A percentile compares a stretch with the other conserved stretches of the same genome.
Conservation (phyloP, 2,113 vertebrate genomes). For the Ramphastos sulfuratus region DNA sequence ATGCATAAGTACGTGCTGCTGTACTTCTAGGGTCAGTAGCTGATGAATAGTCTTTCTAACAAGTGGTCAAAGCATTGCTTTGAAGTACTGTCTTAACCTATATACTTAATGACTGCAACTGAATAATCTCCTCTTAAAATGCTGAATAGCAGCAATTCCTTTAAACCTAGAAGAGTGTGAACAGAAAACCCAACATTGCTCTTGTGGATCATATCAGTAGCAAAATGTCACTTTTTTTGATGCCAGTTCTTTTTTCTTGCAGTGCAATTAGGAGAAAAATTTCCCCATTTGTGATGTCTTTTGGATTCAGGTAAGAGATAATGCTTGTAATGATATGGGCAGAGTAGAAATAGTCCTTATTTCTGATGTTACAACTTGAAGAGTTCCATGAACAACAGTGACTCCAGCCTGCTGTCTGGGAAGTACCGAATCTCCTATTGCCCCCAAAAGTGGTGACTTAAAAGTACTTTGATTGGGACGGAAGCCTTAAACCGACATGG, state of each 20-base stretch:
- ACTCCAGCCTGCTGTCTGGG: background rate
- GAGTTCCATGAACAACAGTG: background rate
- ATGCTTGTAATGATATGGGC: background rate
- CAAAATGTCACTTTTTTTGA: conserved; percentile 1
- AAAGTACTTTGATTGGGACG: background rate
- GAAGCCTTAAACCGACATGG: background rate
- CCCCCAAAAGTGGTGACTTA: background rate
- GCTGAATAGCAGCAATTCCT: background rate
- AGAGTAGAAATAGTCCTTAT: background rate
- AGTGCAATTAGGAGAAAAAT: conserved; percentile 78
- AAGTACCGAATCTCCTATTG: background rate
- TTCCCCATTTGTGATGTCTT: conserved; percentile 84
- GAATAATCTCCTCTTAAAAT: background rate
- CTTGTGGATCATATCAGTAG: background rate
- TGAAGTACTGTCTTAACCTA: background rate
- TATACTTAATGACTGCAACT: background rate
- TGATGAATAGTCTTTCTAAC: background rate
- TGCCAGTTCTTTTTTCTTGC: conserved; percentile 33
- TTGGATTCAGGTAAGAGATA: conserved; percentile 88
- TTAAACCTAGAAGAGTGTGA: background rate
- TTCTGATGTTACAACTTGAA: background rate
- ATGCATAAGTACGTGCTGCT: background rate
- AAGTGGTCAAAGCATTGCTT: background rate
- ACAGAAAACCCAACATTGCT: background rate
- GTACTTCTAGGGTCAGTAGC: background rate